Conservation (phyloP, 2,797 vertebrate species). For the Hippoglossus hippoglossus region DNA sequence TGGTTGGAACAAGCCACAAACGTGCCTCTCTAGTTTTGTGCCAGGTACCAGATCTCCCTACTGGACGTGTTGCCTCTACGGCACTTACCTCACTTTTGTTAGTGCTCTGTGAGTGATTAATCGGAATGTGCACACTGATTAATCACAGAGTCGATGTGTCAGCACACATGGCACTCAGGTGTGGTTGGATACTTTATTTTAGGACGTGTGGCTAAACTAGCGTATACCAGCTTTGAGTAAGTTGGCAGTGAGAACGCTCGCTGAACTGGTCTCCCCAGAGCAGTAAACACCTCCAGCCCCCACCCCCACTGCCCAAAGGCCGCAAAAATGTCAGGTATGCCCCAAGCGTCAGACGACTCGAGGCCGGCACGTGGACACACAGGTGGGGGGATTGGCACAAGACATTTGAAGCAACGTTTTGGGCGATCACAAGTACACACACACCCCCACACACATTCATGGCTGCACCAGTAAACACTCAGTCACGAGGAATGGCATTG, state of each 20-base stretch:
- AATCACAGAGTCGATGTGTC: neutral
- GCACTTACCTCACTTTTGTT: neutral
- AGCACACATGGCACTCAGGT: slow-evolving; percentile 42
- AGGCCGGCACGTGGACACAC: slow-evolving; percentile 10
- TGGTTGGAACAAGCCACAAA: neutral
- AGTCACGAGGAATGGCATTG: slow-evolving; percentile 69
- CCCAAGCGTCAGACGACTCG: neutral
- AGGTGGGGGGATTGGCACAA: neutral
- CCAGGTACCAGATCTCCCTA: neutral
- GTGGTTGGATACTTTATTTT: slow-evolving; percentile 10
- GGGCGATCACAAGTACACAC: neutral
- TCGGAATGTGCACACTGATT: neutral
- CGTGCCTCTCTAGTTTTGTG: neutral
- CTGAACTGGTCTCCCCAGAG: slow-evolving; percentile 45
- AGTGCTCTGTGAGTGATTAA: slow-evolving; percentile 17
- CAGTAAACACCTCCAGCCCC: slow-evolving; percentile 12
- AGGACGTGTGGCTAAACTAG: slow-evolving; percentile 15
- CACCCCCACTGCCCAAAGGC: slow-evolving; percentile 17
- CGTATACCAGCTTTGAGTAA: slow-evolving; percentile 2
- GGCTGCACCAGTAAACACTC: slow-evolving; percentile 37
- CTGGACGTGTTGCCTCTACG: neutral
- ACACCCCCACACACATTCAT: slow-evolving; percentile 2
- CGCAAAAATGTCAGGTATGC: slow-evolving; percentile 70
- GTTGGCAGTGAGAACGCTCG: slow-evolving; percentile 37
- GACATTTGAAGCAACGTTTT: neutral